Evolutionary conservation across 2,797 vertebrate species (phyloP).

Genomic region (Coilia nasus): DNA sequence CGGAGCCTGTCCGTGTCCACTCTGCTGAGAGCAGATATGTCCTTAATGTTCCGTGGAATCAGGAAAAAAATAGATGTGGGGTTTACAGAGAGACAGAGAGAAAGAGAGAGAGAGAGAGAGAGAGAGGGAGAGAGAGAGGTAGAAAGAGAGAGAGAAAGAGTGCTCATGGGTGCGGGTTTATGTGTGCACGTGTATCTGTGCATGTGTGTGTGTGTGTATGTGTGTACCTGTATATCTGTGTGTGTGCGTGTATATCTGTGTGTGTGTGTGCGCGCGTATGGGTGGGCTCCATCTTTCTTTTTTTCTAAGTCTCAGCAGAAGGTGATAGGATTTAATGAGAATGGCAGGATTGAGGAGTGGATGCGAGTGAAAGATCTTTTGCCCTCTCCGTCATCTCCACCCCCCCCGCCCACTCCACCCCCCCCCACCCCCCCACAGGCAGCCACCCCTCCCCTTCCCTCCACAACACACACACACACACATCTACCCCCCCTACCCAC

Average conservation of each 20-base stretch:
- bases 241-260: neutral
- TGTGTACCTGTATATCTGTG: neutral
- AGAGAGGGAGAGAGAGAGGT: neutral
- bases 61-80: neutral
- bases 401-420: neutral
- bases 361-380: constrained; percentile 25
- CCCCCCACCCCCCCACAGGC: constrained; percentile 12
- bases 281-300: neutral
- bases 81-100: neutral
- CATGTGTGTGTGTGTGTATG: neutral
- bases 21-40: constrained; percentile 22
- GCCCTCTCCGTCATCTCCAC: constrained; percentile 56
- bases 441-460: constrained; percentile 24
- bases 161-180: too few species aligned
- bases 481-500: too few species aligned
- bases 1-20: constrained; percentile 15
- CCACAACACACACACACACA: too few species aligned
- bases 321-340: constrained; percentile 23
- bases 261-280: neutral
- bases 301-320: neutral
- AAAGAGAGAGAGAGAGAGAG: too few species aligned
- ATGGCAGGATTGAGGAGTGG: constrained; percentile 34
- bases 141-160: too few species aligned
- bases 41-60: constrained; percentile 25
- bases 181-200: neutral